Evolutionary conservation across 1,140 invertebrate species (phyloP).

Genomic region (Brachionus rubens): DNA sequence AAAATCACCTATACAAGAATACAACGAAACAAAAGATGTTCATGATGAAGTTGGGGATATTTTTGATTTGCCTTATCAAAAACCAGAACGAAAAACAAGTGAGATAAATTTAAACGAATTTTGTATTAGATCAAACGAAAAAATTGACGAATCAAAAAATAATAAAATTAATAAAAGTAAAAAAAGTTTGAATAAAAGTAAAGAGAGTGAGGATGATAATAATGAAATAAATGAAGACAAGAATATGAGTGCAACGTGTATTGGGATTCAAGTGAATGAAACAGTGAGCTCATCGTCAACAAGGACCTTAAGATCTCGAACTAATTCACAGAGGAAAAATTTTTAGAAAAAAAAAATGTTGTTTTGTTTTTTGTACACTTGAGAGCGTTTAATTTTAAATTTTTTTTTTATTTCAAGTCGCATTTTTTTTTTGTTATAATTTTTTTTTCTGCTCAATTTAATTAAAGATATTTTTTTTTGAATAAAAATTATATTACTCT

Average conservation of each 20-base stretch:
- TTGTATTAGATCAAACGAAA: background rate
- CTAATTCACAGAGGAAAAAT: slow-evolving; percentile 28
- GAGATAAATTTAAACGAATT: slow-evolving; percentile 31
- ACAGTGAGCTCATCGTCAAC: background rate
- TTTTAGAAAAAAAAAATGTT: background rate
- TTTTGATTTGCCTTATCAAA: slow-evolving; percentile 1
- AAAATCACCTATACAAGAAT: background rate
- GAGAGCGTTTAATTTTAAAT: no score
- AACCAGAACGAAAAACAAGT: background rate
- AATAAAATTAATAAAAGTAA: background rate
- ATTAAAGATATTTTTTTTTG: no score
- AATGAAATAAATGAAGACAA: no score
- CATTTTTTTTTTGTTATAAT: no score
- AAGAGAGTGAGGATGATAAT: slow-evolving; percentile 3
- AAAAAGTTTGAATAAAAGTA: background rate
- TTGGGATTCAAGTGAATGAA: background rate
- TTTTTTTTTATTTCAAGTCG: no score
- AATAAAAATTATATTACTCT: no score
- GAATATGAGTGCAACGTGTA: no score
- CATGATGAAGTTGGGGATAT: slow-evolving; percentile 27
- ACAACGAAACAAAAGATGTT: background rate
- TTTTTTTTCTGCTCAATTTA: no score
- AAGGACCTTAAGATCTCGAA: background rate
- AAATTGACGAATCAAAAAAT: background rate
- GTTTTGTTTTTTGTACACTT: slow-evolving; percentile 14